These are phyloP conservation scores for Sebastes fasciatus DNA, from an alignment of 2,113 vertebrate species.

Conservation along the genomic window DNA sequence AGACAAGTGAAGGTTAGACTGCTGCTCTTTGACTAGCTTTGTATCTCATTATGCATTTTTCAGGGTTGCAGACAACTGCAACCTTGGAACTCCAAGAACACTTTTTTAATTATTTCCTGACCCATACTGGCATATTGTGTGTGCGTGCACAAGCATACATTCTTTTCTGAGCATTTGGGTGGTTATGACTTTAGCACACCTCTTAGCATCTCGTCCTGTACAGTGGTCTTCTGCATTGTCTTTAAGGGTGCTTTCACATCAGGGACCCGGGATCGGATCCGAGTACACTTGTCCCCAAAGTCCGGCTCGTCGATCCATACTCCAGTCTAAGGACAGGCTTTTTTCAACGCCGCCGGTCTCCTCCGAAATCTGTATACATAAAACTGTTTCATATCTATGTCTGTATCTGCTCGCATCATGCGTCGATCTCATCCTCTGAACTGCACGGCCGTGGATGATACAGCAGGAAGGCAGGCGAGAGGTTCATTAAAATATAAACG, in stretches of 20 bases:
- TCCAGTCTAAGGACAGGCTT: too few species aligned
- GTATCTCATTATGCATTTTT: slow-evolving; percentile 39
- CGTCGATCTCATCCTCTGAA: too few species aligned
- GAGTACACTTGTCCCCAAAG: too few species aligned
- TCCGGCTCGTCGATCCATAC: too few species aligned
- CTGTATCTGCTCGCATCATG: too few species aligned
- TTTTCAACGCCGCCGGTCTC: too few species aligned
- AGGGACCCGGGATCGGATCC: too few species aligned
- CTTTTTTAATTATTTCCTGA: slow-evolving; percentile 40
- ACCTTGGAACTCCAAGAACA: slow-evolving; percentile 34
- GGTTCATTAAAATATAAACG: too few species aligned
- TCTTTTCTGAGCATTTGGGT: background rate
- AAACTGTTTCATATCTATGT: too few species aligned
- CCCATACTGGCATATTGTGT: background rate
- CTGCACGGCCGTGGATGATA: too few species aligned
- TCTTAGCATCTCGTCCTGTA: background rate
- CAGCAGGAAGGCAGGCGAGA: too few species aligned
- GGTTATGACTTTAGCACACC: background rate
- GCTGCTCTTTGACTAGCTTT: slow-evolving; percentile 20
- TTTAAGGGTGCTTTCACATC: background rate
- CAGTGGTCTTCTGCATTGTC: background rate
- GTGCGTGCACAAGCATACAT: background rate
- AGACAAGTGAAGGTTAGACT: slow-evolving; percentile 35
- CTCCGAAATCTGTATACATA: too few species aligned
- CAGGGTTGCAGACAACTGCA: slow-evolving; percentile 18